Evolutionary conservation across 2,113 vertebrate genomes (phyloP).

Genomic region (Equus przewalskii): DNA sequence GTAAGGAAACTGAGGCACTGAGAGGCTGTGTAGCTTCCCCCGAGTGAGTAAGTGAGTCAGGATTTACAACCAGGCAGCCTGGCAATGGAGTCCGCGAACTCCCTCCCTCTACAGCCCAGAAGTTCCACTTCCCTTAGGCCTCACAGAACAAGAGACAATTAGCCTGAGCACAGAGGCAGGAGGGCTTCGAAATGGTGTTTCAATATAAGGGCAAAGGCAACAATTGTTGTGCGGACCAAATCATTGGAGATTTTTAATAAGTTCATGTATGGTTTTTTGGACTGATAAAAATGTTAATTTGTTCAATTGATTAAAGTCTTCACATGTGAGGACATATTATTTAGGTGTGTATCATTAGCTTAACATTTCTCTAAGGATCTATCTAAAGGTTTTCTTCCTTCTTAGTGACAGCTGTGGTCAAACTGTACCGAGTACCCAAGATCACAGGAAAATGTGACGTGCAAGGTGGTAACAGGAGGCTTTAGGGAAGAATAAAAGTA

Average conservation of each 20-base stretch:
- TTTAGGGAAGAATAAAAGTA: neutral
- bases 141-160: neutral
- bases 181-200: neutral
- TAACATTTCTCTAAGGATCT: neutral
- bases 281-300: constrained; percentile 20
- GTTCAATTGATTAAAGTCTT: neutral
- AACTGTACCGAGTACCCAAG: neutral
- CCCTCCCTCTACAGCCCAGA: neutral
- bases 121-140: neutral
- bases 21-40: neutral
- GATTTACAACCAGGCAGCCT: neutral
- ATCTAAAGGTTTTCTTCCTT: neutral
- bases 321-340: neutral
- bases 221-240: neutral
- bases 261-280: neutral
- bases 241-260: constrained; percentile 6
- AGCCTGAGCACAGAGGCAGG: neutral
- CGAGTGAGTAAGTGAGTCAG: neutral
- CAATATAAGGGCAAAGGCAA: neutral
- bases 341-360: neutral
- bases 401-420: neutral
- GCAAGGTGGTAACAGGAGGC: neutral
- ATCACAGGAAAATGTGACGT: neutral
- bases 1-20: neutral
- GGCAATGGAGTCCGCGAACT: neutral